A percentile compares a stretch with the other conserved stretches of the same genome.
phyloP scores from a whole-genome alignment of 2,113 vertebrate genomes.

The Amblyornis subalaris region DNA sequence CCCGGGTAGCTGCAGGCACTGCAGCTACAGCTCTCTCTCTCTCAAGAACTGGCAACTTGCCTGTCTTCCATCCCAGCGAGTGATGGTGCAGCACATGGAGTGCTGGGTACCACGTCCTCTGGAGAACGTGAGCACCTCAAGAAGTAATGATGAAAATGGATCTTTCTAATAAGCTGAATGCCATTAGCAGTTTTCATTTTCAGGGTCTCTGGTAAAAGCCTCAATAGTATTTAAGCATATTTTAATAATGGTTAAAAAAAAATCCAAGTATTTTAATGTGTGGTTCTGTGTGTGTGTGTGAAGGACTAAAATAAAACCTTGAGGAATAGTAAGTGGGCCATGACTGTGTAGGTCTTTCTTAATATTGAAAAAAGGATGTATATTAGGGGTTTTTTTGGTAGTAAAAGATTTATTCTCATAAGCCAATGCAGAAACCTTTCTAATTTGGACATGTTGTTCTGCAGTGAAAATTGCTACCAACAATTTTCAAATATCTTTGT shows the following conservation, averaged over 20 bases:
- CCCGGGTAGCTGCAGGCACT: not conserved
- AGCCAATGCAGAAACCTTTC: not conserved
- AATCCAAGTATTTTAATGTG: not conserved
- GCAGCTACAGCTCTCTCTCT: not conserved
- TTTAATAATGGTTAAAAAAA: not conserved
- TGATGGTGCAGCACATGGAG: fast-evolving
- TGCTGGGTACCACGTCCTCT: fast-evolving
- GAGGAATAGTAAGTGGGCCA: not conserved
- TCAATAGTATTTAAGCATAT: constrained; percentile 12
- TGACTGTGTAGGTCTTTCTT: not conserved
- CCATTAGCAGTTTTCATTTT: not conserved
- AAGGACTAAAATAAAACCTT: not conserved
- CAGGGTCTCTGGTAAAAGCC: not conserved
- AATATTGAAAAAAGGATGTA: not conserved
- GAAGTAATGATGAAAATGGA: not conserved
- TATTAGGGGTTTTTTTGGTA: fast-evolving
- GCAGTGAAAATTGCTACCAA: not conserved
- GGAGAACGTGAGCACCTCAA: not conserved
- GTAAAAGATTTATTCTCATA: not conserved
- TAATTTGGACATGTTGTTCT: not conserved
- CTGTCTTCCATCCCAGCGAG: not conserved
- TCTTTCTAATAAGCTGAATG: constrained; percentile 21
- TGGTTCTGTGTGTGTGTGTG: not conserved
- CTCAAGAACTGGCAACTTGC: not conserved
- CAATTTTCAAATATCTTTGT: not conserved